Evolutionary conservation across 2,113 vertebrate genomes (phyloP), one percentile per base, ranked within the genome.

Genomic region (Oryzias celebensis): DNA sequence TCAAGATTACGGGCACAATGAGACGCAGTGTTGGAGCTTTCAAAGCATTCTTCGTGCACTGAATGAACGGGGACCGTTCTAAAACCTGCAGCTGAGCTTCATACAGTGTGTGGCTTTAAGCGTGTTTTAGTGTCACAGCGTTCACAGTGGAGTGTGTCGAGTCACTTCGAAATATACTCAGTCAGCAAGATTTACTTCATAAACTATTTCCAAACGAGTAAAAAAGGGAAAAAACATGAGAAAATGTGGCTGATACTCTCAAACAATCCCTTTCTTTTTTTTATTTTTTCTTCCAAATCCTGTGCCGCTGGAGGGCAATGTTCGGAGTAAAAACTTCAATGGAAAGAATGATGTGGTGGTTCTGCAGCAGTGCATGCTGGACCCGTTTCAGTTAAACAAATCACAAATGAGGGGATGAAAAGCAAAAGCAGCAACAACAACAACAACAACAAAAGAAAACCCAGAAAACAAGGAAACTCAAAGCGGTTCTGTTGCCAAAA

Each of bases 1-100:
- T 75, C 79, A 83, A 88, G 85, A 88, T 85, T 85, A 79, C 65
- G 63, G 52, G 74, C 69, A 90, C 89, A 90, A 87, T 86, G 82
- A 46, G 46, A 76, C 7, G 23, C 80, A 85, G 77, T 89, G 87
- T 89, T 73, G 3, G 60, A 45, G 71, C 76, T 78, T 80, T 77
- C 78, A 88, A 88, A 87, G 85, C 80, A 73, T 81, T 90, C 75
- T 81, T 58, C 56, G 20, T n/a, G 22, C 54, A 42, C 71, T 82
- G 81, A 83, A 84, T 88, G 87, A 85, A 82, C 69, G 74, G 76
- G 74, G 61, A 55, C 45, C 15, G 74, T 76, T 83, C 44, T 51
- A 66, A 78, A 80, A 75, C 73, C 73, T 62, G 71, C 80, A 84
- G 83, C 81, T 85, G 82, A 88, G 74, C 66, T 67, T 77, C 75